phyloP scores from a whole-genome alignment of 2,113 vertebrate genomes.

The Corydoras sp. region DNA sequence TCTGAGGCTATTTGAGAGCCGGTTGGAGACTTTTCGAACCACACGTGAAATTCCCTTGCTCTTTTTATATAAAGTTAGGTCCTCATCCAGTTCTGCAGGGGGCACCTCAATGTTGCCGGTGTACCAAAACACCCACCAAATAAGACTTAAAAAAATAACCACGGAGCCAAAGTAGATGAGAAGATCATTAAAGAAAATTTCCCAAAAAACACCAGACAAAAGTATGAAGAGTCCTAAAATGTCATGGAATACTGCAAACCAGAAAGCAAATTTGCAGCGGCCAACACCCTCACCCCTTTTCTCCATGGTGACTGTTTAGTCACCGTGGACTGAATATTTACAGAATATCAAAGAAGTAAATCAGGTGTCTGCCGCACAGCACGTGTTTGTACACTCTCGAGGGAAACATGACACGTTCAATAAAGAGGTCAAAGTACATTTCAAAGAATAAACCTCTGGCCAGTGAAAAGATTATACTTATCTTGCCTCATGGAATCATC shows the following conservation, averaged over 20 bases:
- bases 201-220: constrained; percentile 73
- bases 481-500: constrained; percentile 14
- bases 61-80: constrained; percentile 57
- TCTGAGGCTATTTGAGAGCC: constrained; percentile 54
- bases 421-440: constrained; percentile 39
- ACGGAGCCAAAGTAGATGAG: constrained; percentile 80
- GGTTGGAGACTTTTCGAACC: constrained; percentile 50
- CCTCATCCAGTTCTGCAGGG: constrained; percentile 64
- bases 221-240: constrained; percentile 70
- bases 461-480: constrained; percentile 25
- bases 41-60: constrained; percentile 40
- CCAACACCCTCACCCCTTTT: constrained; percentile 57
- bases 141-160: constrained; percentile 81
- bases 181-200: constrained; percentile 72
- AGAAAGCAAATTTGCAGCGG: constrained; percentile 78
- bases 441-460: constrained; percentile 26
- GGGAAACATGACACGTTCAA: constrained; percentile 14
- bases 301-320: constrained; percentile 38
- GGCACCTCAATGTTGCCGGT: constrained; percentile 83
- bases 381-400: background rate
- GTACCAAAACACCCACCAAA: constrained; percentile 96
- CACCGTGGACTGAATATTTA: too few relatives aligned
- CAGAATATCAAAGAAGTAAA: background rate
- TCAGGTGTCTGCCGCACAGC: background rate
- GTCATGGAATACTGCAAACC: constrained; percentile 82